Evolutionary conservation across 2,888 invertebrate species (phyloP).

Genomic region (Hofmannophila pseudospretella): DNA sequence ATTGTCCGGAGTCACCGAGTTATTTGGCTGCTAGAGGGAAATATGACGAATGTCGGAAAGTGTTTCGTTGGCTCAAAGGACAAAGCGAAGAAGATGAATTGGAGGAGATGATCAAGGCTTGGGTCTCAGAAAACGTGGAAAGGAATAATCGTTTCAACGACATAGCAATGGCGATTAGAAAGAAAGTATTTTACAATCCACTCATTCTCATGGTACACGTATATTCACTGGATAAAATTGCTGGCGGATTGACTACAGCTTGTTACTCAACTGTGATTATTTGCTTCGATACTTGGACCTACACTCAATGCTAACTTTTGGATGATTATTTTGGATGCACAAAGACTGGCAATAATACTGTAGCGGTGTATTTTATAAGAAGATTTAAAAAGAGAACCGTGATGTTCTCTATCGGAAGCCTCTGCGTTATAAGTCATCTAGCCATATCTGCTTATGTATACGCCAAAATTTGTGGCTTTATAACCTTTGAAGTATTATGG

Average conservation of each 20-base stretch:
- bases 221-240: slow-evolving; percentile 54
- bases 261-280: slow-evolving; percentile 45
- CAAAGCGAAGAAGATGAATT: slow-evolving; percentile 52
- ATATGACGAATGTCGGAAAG: slow-evolving; percentile 68
- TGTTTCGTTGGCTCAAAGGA: slow-evolving; percentile 78
- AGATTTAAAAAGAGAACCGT: slow-evolving; percentile 54
- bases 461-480: slow-evolving; percentile 26
- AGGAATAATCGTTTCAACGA: too few species aligned
- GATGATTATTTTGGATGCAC: slow-evolving; percentile 48
- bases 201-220: slow-evolving; percentile 55
- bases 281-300: slow-evolving; percentile 41
- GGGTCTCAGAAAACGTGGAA: too few species aligned
- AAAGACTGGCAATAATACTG: slow-evolving; percentile 45
- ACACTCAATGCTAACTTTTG: slow-evolving; percentile 38
- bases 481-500: slow-evolving; percentile 36
- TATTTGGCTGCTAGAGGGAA: slow-evolving; percentile 79
- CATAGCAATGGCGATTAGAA: slow-evolving; percentile 28
- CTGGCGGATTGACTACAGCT: slow-evolving; percentile 49
- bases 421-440: slow-evolving; percentile 36
- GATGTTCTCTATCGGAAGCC: slow-evolving; percentile 33
- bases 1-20: slow-evolving; percentile 80
- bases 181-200: slow-evolving; percentile 48
- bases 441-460: slow-evolving; percentile 44
- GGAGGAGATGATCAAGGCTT: slow-evolving; percentile 37
- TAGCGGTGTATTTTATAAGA: slow-evolving; percentile 53